Conservation (phyloP, 2,797 vertebrate genomes). For the Pagetopsis macropterus region DNA sequence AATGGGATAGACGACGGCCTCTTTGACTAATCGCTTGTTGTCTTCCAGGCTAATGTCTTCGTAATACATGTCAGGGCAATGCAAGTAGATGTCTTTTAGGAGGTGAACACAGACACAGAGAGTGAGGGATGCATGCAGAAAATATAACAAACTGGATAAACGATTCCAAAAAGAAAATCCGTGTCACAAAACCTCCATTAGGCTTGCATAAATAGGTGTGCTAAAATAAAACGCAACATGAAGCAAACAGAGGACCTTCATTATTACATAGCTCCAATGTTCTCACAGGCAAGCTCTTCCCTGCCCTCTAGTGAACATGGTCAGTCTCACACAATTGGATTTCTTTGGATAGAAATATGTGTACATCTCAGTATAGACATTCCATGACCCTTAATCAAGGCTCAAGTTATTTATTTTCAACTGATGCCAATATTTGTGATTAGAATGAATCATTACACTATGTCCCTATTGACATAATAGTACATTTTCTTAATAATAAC, state of each 20-base stretch:
- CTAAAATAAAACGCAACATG: not conserved
- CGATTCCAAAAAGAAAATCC: not conserved
- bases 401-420: not conserved
- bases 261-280: not conserved
- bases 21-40: slow-evolving; percentile 93
- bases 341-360: not conserved
- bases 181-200: not conserved
- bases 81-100: slow-evolving; percentile 94
- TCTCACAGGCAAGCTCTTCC: not conserved
- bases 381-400: not conserved
- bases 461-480: no score
- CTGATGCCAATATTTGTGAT: not conserved
- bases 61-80: slow-evolving; percentile 91
- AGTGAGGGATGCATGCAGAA: slow-evolving; percentile 27
- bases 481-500: not conserved
- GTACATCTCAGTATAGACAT: not conserved
- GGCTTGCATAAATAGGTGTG: not conserved
- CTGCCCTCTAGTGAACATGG: slow-evolving; percentile 32
- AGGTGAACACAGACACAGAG: slow-evolving; percentile 38
- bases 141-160: not conserved
- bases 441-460: not conserved
- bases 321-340: slow-evolving; percentile 2
- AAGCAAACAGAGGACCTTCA: not conserved
- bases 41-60: slow-evolving; percentile 91
- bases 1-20: slow-evolving; percentile 92